Conservation (phyloP, 2,113 vertebrate genomes). For the Gorsachius goisagi region DNA sequence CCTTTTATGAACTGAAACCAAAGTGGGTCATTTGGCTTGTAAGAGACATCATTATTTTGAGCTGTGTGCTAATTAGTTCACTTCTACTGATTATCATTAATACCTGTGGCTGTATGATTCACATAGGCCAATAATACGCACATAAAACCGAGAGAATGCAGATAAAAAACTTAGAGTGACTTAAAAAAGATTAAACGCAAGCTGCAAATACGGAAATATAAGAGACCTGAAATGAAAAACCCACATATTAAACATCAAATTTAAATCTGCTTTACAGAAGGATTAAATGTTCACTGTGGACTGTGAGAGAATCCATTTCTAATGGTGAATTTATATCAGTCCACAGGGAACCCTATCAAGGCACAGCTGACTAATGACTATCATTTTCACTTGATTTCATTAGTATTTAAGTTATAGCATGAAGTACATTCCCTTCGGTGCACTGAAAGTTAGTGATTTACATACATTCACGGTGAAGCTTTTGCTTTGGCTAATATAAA, state of each 20-base stretch:
- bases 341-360: slow-evolving; percentile 61
- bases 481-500: slow-evolving; percentile 66
- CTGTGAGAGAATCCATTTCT: slow-evolving; percentile 59
- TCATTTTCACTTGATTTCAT: slow-evolving; percentile 77
- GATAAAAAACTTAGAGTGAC: slow-evolving; percentile 18
- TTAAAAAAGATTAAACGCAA: slow-evolving; percentile 62
- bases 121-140: background rate
- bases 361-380: slow-evolving; percentile 70
- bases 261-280: slow-evolving; percentile 66
- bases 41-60: slow-evolving; percentile 31
- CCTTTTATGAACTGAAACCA: slow-evolving; percentile 1
- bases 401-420: slow-evolving; percentile 74
- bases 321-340: slow-evolving; percentile 67
- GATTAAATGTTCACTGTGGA: slow-evolving; percentile 57
- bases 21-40: slow-evolving; percentile 11
- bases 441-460: slow-evolving; percentile 68
- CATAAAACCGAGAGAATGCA: background rate
- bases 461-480: slow-evolving; percentile 44
- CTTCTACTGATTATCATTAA: slow-evolving; percentile 17
- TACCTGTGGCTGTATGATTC: slow-evolving; percentile 13
- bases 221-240: background rate
- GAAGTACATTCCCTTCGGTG: slow-evolving; percentile 55
- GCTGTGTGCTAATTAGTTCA: slow-evolving; percentile 34
- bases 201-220: background rate
- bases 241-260: slow-evolving; percentile 54